Evolutionary conservation across 2,888 invertebrate species (phyloP).

Genomic region (Caenorhabditis wallacei): DNA sequence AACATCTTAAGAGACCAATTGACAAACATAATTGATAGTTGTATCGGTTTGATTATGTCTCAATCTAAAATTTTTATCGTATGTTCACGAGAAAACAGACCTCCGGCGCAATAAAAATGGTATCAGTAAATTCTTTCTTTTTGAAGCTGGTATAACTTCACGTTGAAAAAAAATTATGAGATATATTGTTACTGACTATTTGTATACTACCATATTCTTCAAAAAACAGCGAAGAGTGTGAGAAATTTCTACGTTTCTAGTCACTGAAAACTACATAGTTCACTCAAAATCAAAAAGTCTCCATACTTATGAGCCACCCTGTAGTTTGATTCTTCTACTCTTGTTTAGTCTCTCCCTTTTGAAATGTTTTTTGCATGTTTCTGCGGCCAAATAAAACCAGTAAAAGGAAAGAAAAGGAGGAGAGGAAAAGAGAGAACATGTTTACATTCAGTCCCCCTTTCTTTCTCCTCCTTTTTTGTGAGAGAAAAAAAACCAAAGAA

Average conservation of each 20-base stretch:
- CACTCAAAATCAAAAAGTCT: background rate
- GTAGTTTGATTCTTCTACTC: slow-evolving; percentile 22
- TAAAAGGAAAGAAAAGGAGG: background rate
- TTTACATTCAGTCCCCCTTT: slow-evolving; percentile 14
- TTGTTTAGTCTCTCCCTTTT: background rate
- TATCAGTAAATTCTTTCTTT: no score
- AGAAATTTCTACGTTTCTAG: no score
- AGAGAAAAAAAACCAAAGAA: slow-evolving; percentile 40
- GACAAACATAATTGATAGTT: no score
- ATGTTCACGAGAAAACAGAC: background rate
- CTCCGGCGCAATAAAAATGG: no score
- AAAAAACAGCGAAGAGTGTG: no score
- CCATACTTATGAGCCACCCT: no score
- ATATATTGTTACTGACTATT: no score
- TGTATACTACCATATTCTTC: no score
- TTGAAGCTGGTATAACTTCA: no score
- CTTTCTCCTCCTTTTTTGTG: slow-evolving; percentile 11
- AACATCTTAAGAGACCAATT: no score
- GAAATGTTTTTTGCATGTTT: background rate
- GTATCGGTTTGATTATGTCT: no score
- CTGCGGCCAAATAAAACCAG: slow-evolving; percentile 34
- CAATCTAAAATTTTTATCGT: background rate
- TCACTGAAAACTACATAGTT: background rate
- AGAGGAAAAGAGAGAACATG: slow-evolving; percentile 17
- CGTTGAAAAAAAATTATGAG: no score